Evolutionary conservation across 2,797 vertebrate species (phyloP).

Genomic region (Pogoniulus pusillus): DNA sequence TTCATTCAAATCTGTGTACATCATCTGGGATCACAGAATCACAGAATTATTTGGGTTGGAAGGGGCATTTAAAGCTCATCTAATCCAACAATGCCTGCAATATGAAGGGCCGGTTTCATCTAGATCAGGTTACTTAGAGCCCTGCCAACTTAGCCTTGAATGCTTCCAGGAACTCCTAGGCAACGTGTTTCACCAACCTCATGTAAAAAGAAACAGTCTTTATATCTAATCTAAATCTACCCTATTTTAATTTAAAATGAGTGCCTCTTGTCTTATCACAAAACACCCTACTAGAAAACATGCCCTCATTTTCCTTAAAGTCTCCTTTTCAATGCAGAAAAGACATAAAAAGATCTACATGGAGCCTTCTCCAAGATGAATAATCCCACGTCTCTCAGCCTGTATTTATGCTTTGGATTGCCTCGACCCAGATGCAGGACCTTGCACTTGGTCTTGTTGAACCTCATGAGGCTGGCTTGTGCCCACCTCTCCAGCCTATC

Average conservation of each 20-base stretch:
- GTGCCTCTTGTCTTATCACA: accelerated
- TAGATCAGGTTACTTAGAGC: not conserved
- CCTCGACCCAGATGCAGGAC: too few species aligned
- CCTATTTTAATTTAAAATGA: not conserved
- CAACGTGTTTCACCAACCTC: accelerated
- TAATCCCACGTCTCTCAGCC: too few species aligned
- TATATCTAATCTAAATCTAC: not conserved
- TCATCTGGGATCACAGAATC: not conserved
- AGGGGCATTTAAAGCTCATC: not conserved
- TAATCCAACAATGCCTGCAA: accelerated
- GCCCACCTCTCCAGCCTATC: too few species aligned
- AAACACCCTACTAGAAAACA: not conserved
- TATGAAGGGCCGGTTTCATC: not conserved
- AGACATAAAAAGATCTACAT: too few species aligned
- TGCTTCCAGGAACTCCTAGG: not conserved
- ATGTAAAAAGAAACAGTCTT: not conserved
- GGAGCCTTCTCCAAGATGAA: too few species aligned
- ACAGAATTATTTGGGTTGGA: not conserved
- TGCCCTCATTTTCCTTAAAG: too few species aligned
- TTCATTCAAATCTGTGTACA: accelerated
- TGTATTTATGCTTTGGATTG: too few species aligned
- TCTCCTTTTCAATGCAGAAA: too few species aligned
- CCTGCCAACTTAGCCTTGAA: not conserved
- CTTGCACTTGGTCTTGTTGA: too few species aligned
- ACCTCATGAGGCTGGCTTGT: too few species aligned